These are phyloP conservation scores for Drosophila niveifrons DNA, from an alignment of 2,888 invertebrate species.

Conservation along the genomic window DNA sequence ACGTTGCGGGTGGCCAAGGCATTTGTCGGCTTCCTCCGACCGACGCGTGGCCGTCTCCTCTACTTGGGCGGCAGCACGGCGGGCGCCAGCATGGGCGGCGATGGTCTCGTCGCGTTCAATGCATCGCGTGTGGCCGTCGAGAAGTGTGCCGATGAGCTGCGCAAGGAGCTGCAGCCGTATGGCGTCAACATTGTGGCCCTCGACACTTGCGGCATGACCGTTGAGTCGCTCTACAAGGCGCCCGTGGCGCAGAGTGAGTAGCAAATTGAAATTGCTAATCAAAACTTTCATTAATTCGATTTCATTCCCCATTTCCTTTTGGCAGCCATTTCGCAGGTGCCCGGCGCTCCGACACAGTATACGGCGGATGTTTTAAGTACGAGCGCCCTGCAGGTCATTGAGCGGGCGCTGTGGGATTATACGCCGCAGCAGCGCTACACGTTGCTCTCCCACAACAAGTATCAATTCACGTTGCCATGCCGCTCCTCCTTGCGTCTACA, in stretches of 20 bases:
- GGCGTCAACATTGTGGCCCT: slow-evolving; percentile 91
- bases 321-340: slow-evolving; percentile 83
- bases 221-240: slow-evolving; percentile 89
- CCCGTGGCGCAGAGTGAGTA: slow-evolving; percentile 87
- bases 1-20: slow-evolving; percentile 91
- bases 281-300: too few species aligned
- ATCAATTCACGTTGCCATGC: slow-evolving; percentile 85
- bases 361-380: slow-evolving; percentile 88
- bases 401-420: slow-evolving; percentile 88
- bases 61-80: slow-evolving; percentile 87
- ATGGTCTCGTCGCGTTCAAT: slow-evolving; percentile 87
- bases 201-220: slow-evolving; percentile 89
- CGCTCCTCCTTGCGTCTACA: slow-evolving; percentile 84
- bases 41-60: slow-evolving; percentile 89
- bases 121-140: slow-evolving; percentile 91
- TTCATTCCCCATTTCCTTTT: neutral
- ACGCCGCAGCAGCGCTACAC: slow-evolving; percentile 86
- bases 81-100: slow-evolving; percentile 78
- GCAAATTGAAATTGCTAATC: neutral
- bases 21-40: slow-evolving; percentile 90
- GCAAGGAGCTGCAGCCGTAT: slow-evolving; percentile 89
- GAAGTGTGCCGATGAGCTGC: slow-evolving; percentile 91
- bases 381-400: slow-evolving; percentile 88
- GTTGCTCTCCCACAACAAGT: slow-evolving; percentile 83
- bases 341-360: slow-evolving; percentile 89